These are phyloP conservation scores for Eulemur albifrons DNA, from an alignment of 2,797 vertebrate species.

Conservation along the genomic window DNA sequence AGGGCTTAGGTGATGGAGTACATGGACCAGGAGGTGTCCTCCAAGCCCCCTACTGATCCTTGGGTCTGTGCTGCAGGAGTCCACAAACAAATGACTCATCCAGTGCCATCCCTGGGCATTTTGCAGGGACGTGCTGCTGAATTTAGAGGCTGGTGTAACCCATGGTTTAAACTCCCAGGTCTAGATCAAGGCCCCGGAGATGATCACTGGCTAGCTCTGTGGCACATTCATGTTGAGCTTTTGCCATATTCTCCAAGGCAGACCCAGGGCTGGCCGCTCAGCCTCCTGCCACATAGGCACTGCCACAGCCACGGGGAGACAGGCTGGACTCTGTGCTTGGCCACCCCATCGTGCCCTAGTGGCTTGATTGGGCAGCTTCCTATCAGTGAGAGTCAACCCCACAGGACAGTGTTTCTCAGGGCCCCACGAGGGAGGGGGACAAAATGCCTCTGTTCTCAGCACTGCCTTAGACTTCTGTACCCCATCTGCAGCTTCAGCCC, in stretches of 20 bases:
- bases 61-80: background rate
- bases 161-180: background rate
- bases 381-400: background rate
- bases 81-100: background rate
- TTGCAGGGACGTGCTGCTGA: background rate
- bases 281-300: background rate
- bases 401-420: background rate
- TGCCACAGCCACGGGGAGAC: background rate
- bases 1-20: background rate
- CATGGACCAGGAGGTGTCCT: background rate
- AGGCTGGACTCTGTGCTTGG: background rate
- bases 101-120: background rate
- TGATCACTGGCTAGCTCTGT: background rate
- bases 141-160: background rate
- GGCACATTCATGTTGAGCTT: background rate
- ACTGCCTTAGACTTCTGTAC: background rate
- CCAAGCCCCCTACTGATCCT: background rate
- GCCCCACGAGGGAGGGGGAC: rapidly evolving
- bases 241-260: background rate
- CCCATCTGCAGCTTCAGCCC: background rate
- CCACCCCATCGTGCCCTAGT: background rate
- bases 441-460: background rate
- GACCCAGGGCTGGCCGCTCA: background rate
- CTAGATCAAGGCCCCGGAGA: background rate
- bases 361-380: background rate